Conservation (phyloP, 2,113 vertebrate species). For the Pao palembangensis region DNA sequence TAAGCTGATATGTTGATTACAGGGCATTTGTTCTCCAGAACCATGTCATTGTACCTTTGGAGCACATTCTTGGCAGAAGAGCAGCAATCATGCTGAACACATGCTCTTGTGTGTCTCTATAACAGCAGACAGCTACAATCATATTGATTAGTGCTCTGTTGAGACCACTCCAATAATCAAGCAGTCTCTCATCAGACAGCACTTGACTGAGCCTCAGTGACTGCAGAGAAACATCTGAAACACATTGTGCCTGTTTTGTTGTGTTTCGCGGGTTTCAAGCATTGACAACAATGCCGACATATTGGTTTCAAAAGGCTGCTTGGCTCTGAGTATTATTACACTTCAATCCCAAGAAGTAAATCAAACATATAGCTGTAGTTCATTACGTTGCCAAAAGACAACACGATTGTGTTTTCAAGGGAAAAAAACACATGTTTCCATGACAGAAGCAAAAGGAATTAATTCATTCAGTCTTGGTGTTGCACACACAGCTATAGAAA, state of each 20-base stretch:
- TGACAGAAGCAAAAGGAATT: background rate
- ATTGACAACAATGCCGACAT: constrained; percentile 38
- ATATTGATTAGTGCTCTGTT: constrained; percentile 66
- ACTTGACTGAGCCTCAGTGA: constrained; percentile 41
- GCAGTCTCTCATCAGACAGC: constrained; percentile 52
- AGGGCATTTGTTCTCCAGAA: constrained; percentile 40
- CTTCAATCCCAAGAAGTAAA: constrained; percentile 22
- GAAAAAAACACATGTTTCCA: background rate
- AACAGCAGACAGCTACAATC: constrained; percentile 64
- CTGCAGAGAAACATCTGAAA: constrained; percentile 39
- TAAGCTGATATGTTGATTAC: constrained; percentile 44
- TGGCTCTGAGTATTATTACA: constrained; percentile 42
- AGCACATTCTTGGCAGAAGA: constrained; percentile 42
- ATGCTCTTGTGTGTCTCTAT: constrained; percentile 54
- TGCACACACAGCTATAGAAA: constrained; percentile 2
- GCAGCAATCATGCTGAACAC: constrained; percentile 60
- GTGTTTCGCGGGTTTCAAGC: constrained; percentile 31
- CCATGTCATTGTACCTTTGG: constrained; percentile 44
- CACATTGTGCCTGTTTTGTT: constrained; percentile 32
- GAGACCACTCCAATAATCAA: constrained; percentile 68
- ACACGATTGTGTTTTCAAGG: constrained; percentile 11
- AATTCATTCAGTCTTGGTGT: background rate
- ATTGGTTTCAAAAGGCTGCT: constrained; percentile 51
- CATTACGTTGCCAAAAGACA: constrained; percentile 22
- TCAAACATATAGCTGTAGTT: constrained; percentile 27